Evolutionary conservation across 1,140 invertebrate species (phyloP), one percentile per base, ranked within the genome.

Genomic region (Brachionus rubens): DNA sequence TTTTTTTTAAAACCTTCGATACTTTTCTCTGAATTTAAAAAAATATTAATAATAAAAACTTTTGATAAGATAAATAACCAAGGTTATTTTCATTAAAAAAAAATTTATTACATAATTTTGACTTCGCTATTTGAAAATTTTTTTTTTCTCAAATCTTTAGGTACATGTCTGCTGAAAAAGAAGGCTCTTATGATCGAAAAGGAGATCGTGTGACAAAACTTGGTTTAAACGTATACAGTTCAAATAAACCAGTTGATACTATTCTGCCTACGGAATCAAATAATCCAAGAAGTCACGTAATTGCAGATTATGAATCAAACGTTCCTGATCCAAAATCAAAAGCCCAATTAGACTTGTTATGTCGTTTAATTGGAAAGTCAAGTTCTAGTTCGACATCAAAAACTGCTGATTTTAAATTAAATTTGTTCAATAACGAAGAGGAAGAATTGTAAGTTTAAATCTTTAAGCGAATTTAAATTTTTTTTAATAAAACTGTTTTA

Each of bases 201-300:
- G 83, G 83, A n/a, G 80, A 83, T 75, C 77, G 84, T 43, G 79
- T 81, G 10, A 83, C 80, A 9, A 80, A 79, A 54, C 78, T 85
- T 36, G 84, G 84, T 54, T 81, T 80, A 47, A 85, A 85, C 78
- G 83, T 85, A 83, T 85, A 83, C 76, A 81, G 79, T 48, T 78
- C 80, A 0, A 76, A 78, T 26, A 76, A 81, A 77, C 78, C 81
- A 62, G 79, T 81, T 41, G 82, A 83, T 48, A 80, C 82, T 0
- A 80, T 72, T 54, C 78, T 79, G 3, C 36, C 41, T n/a, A 26
- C 46, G 7, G 48, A 41, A 75, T 30, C 33, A 47, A 67, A 47
- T 76, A 33, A 16, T 12, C 21, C 47, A 50, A 26, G 10, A 7
- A 40, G 24, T 28, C 56, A 41, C 14, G 10, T 65, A 48, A 33